A percentile compares a stretch with the other conserved stretches of the same genome.
These are phyloP conservation scores for Drosophila virilis DNA, from an alignment of 1,140 invertebrate species.

Conservation along the genomic window DNA sequence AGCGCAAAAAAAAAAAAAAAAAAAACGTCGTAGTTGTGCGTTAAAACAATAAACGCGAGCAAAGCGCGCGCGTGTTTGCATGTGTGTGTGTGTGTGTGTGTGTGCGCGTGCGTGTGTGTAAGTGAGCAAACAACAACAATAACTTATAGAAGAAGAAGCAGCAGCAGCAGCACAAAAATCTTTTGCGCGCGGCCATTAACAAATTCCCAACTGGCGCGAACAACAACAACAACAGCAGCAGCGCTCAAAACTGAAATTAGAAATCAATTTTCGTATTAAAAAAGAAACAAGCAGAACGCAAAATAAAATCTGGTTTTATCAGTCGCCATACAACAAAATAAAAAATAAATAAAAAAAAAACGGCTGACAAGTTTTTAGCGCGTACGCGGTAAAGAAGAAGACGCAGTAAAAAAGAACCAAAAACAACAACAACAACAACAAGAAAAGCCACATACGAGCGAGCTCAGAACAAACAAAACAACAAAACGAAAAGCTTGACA, in stretches of 20 bases:
- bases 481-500: slow-evolving; percentile 27
- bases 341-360: too few species aligned
- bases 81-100: slow-evolving; percentile 7
- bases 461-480: slow-evolving; percentile 45
- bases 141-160: slow-evolving; percentile 26
- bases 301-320: slow-evolving; percentile 80
- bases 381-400: slow-evolving; percentile 25
- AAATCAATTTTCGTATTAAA: slow-evolving; percentile 69
- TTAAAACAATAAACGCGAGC: slow-evolving; percentile 71
- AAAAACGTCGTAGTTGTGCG: slow-evolving; percentile 79
- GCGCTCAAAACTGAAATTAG: slow-evolving; percentile 62
- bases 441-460: slow-evolving; percentile 30
- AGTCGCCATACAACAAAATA: slow-evolving; percentile 46
- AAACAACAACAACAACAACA: too few species aligned
- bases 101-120: slow-evolving; percentile 49
- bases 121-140: slow-evolving; percentile 67
- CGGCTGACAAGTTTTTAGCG: slow-evolving; percentile 51
- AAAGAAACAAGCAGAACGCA: slow-evolving; percentile 45
- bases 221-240: slow-evolving; percentile 29
- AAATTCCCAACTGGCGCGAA: slow-evolving; percentile 41
- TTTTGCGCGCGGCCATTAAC: slow-evolving; percentile 56
- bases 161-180: slow-evolving; percentile 44
- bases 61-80: slow-evolving; percentile 7
- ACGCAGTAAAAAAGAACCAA: slow-evolving; percentile 42
- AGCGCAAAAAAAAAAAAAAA: slow-evolving; percentile 65